phyloP scores from a whole-genome alignment of 2,113 vertebrate genomes.

The Chitala chitala region DNA sequence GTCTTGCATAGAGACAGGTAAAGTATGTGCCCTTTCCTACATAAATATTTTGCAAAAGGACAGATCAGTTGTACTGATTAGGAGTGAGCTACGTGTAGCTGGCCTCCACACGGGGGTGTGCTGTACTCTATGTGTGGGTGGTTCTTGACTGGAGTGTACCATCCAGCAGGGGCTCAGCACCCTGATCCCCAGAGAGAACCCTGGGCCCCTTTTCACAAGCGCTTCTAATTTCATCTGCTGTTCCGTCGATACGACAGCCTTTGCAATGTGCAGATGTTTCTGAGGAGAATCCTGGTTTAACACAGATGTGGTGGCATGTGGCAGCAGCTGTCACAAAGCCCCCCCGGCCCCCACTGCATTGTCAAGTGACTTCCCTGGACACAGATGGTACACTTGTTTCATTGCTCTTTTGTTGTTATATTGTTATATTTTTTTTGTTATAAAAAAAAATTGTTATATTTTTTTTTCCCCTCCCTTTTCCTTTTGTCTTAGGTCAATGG shows the following conservation, averaged over 20 bases:
- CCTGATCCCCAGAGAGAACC: no score
- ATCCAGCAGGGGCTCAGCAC: no score
- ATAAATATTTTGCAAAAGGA: background rate
- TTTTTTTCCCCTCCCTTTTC: background rate
- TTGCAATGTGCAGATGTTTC: background rate
- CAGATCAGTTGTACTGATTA: no score
- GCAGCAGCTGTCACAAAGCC: no score
- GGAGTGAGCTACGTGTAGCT: no score
- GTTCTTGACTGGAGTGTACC: no score
- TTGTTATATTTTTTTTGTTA: background rate
- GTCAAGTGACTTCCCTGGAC: background rate
- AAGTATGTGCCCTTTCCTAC: background rate
- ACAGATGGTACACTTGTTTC: slow-evolving; percentile 2
- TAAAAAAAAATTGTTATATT: background rate
- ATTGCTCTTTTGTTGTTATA: background rate
- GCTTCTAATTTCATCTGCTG: no score
- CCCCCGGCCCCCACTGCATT: background rate
- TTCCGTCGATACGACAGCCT: no score
- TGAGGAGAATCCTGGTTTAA: background rate
- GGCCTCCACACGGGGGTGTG: no score
- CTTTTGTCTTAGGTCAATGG: slow-evolving; percentile 79
- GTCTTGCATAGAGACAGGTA: no score
- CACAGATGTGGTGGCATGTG: background rate
- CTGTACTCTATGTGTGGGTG: no score
- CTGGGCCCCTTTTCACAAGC: no score